These are phyloP conservation scores for Propithecus deckenii DNA, from an alignment of 2,797 vertebrate genomes.

Conservation along the genomic window DNA sequence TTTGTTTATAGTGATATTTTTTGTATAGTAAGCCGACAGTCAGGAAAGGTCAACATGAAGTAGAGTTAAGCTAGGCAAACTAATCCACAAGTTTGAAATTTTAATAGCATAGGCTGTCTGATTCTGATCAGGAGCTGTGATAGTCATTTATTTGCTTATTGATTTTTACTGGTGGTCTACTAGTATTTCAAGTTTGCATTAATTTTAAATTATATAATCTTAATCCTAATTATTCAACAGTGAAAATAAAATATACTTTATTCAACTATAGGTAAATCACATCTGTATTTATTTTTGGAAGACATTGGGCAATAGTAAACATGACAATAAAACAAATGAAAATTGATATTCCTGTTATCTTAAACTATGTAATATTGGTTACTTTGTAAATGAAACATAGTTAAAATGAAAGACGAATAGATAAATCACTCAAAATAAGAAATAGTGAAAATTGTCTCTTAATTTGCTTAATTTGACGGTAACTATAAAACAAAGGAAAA, in stretches of 20 bases:
- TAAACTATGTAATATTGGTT: slow-evolving; percentile 26
- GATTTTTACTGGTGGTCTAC: not conserved
- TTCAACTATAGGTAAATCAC: not conserved
- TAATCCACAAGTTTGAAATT: not conserved
- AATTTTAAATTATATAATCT: not conserved
- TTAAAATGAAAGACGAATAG: slow-evolving; percentile 73
- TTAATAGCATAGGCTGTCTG: not conserved
- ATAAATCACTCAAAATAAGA: slow-evolving; percentile 78
- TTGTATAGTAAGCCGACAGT: not conserved
- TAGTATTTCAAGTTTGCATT: not conserved
- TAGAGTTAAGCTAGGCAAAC: not conserved
- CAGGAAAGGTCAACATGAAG: not conserved
- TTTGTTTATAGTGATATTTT: not conserved
- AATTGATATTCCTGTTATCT: slow-evolving; percentile 31
- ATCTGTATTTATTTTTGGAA: not conserved
- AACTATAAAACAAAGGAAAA: slow-evolving; percentile 76
- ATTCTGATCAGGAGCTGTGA: not conserved
- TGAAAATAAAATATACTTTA: not conserved
- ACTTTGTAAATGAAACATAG: slow-evolving; percentile 64
- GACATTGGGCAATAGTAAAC: not conserved
- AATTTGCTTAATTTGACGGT: slow-evolving; percentile 79
- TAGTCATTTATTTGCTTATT: not conserved
- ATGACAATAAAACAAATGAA: not conserved
- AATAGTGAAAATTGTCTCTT: slow-evolving; percentile 79
- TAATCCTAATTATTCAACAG: not conserved